Evolutionary conservation across 23 tunicate genomes (phyloP), one percentile per base, ranked within the genome.

Genomic region (Ciona savignyi): DNA sequence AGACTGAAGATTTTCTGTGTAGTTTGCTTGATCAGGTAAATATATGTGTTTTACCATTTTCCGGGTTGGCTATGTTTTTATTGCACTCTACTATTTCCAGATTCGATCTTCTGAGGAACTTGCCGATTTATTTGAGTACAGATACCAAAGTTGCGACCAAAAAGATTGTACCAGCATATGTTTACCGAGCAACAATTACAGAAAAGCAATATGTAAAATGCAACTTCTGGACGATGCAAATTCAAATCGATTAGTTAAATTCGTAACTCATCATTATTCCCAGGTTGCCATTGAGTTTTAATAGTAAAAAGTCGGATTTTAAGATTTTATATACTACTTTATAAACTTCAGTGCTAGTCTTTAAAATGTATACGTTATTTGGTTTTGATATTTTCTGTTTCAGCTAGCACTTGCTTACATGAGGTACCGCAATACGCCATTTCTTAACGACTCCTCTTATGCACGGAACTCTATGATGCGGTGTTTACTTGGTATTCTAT

Each of bases 201-300:
- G 32, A 19, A 61, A 23, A 0, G 30, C 32, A 1, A 30, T 35
- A 62, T 62, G 75, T 62, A 35, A 77, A 11, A 25, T 79, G 23
- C 42, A 75, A 32, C 70, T 90, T 2, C 51, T 90, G 65, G 90
- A 90, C 19, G 30, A 29, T 56, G 97, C 97, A 11, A 66, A 80
- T 61, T 68, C 83, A 33, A 42, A 83, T 1, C 35, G 75, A n/a
- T 33, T 90, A 34, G 63, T 71, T 1, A 81, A 75, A 20, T 83
- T 90, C 69, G 97, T 90, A 0, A 90, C 90, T 19, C 97, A 90
- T 74, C 89, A 65, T 31, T 60, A 90, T 34, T 83, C 97, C 23
- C 97, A 90, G 85, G 97, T 90, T 73, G 27, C 56, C n/a, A n/a
- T n/a, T n/a, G n/a, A n/a, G n/a, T n/a, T n/a, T n/a, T n/a, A n/a